phyloP scores from a whole-genome alignment of 2,797 vertebrate genomes.

The Strix occidentalis region DNA sequence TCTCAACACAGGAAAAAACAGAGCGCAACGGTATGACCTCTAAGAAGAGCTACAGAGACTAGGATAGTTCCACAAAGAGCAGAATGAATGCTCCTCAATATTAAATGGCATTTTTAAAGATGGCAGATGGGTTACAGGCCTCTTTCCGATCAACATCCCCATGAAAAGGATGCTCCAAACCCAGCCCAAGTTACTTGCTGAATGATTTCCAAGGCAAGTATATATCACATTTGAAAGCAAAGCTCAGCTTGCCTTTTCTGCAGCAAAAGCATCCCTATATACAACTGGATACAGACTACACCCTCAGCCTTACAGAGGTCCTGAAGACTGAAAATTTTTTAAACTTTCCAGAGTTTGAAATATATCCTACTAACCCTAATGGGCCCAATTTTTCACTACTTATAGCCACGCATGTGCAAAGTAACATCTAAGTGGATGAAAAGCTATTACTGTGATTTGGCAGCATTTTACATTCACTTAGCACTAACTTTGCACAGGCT shows the following conservation, averaged over 20 bases:
- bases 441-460: background rate
- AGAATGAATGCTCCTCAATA: background rate
- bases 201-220: background rate
- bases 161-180: background rate
- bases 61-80: background rate
- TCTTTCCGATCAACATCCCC: background rate
- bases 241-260: background rate
- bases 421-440: background rate
- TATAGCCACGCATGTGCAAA: background rate
- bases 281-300: rapidly evolving
- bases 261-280: background rate
- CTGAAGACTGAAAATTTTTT: background rate
- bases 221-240: background rate
- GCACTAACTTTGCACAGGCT: background rate
- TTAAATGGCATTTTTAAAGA: background rate
- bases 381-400: background rate
- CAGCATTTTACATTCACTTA: background rate
- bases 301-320: background rate
- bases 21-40: background rate
- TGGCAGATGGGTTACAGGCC: background rate
- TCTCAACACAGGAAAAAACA: background rate
- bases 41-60: background rate
- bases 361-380: background rate
- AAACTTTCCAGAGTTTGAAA: background rate
- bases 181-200: background rate